Evolutionary conservation across 2,113 vertebrate species (phyloP).

Genomic region (Ailurus styani): DNA sequence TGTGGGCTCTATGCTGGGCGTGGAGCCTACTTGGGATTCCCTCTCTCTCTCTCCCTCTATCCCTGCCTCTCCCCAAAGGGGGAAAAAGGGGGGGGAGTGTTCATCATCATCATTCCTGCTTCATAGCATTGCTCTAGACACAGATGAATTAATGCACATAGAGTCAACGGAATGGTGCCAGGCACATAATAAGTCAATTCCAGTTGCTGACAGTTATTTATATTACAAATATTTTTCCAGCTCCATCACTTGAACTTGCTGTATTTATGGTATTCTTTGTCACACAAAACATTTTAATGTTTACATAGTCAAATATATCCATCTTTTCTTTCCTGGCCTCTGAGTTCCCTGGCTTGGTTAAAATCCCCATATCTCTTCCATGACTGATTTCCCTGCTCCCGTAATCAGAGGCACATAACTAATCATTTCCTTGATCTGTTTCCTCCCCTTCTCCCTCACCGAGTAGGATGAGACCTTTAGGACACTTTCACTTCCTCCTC

Average conservation of each 20-base stretch:
- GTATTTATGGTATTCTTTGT: constrained; percentile 27
- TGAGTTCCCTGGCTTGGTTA: neutral
- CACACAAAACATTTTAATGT: constrained; percentile 18
- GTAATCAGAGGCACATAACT: neutral
- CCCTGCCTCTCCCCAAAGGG: neutral
- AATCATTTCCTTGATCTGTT: neutral
- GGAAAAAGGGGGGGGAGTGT: neutral
- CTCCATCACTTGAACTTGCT: neutral
- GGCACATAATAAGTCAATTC: neutral
- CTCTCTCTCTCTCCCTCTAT: neutral
- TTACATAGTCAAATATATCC: neutral
- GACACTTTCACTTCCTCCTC: neutral
- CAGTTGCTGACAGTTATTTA: neutral
- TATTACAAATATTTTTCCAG: constrained; percentile 37
- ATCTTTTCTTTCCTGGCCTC: neutral
- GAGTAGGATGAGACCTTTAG: neutral
- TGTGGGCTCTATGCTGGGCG: neutral
- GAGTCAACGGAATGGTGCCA: neutral
- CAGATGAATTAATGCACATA: rapidly evolving
- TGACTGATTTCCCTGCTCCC: neutral
- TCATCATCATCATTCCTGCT: neutral
- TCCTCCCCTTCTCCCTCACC: neutral
- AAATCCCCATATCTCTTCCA: neutral
- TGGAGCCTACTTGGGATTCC: neutral
- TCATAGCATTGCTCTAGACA: rapidly evolving